phyloP scores from a whole-genome alignment of 2,113 vertebrate species.

The Ammodramus savannarum region DNA sequence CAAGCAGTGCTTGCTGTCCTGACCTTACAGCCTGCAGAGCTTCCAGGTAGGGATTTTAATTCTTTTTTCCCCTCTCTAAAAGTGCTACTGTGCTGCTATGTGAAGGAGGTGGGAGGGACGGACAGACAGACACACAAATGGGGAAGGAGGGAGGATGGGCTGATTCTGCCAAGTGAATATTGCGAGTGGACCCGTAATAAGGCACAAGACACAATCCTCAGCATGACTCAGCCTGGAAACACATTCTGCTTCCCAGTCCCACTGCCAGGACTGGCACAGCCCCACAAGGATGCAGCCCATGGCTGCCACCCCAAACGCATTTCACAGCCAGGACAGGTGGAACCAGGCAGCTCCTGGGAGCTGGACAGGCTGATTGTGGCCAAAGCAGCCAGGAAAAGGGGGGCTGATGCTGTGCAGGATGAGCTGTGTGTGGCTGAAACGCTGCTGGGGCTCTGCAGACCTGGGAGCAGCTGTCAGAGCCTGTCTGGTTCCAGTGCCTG shows the following conservation, averaged over 20 bases:
- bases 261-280: rapidly evolving
- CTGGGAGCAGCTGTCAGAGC: constrained; percentile 35
- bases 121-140: not conserved
- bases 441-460: not conserved
- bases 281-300: not conserved
- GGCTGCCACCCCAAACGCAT: not conserved
- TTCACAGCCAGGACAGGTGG: not conserved
- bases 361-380: not conserved
- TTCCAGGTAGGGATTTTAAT: not conserved
- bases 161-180: not conserved
- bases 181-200: not conserved
- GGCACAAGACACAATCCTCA: not conserved
- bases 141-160: not conserved
- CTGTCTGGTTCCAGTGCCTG: constrained; percentile 33
- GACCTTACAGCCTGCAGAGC: constrained; percentile 6
- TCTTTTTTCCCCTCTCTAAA: not conserved
- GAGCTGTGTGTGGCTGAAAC: not conserved
- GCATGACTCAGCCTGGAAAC: constrained; percentile 33
- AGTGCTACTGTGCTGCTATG: rapidly evolving
- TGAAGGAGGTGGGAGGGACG: not conserved
- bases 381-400: not conserved
- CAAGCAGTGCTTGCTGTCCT: not conserved
- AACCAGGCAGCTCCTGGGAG: not conserved
- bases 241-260: not conserved
- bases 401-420: not conserved